Evolutionary conservation across 2,797 vertebrate genomes (phyloP), one percentile per base, ranked within the genome.

Genomic region (Hoplostethus atlanticus): DNA sequence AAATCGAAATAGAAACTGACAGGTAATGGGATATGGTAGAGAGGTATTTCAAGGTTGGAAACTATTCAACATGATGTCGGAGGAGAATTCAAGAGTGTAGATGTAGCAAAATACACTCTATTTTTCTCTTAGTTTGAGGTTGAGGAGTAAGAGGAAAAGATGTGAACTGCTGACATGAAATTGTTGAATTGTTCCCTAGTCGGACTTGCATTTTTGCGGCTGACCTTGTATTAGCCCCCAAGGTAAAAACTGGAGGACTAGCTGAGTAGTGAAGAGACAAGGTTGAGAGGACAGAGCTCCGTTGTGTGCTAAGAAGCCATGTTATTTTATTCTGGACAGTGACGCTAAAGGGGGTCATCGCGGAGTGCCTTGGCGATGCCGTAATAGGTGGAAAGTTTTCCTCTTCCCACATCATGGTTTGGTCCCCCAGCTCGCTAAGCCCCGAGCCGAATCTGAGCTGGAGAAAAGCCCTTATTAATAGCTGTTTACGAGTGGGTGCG

Each of bases 401-500:
- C 47, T 55, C 48, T 68, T 81, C 73, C 79, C 81, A 86, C 48
- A 65, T 77, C 71, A 80, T 56, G 70, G 30, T 77, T 84, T 77
- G 50, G 58, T 77, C 71, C 36, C 58, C 64, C 50, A 42, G 36
- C 61, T 76, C 51, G 68, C 80, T 81, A 85, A 89, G 58, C 81
- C 71, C 53, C 42, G 3, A 71, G 73, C 58, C 30, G 52, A 85
- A 83, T 78, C 65, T 72, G 72, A 89, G 73, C 78, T 52, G 64
- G 70, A 88, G 80, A 81, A 90, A 89, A 88, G 85, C 84, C 83
- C 67, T 68, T 15, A 62, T 74, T 90, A 90, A 88, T 89, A 87
- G 75, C 80, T 91, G 85, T 90, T 89, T 88, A 92, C 81, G 85
- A 90, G 77, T 44, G 63, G 67, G 81, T 89, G 86, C 91, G 85